These are phyloP conservation scores for Xenops minutus DNA, from an alignment of 2,797 vertebrate species.

Conservation along the genomic window DNA sequence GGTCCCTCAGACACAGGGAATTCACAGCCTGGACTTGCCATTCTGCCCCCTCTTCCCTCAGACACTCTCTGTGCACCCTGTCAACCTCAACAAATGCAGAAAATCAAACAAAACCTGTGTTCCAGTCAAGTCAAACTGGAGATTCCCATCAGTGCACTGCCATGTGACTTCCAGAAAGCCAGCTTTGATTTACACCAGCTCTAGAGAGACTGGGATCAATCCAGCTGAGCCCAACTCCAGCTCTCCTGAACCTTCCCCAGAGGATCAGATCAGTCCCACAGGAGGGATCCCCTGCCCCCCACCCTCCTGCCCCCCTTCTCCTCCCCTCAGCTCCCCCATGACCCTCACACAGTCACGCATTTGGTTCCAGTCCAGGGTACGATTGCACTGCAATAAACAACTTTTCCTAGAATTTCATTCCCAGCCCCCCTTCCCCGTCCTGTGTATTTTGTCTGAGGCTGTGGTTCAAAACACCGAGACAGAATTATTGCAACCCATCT, in stretches of 20 bases:
- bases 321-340: not conserved
- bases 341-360: not conserved
- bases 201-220: not conserved
- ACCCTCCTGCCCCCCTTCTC: not conserved
- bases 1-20: not conserved
- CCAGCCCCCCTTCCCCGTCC: not conserved
- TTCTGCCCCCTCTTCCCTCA: not conserved
- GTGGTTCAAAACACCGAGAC: conserved; percentile 77
- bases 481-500: conserved; percentile 75
- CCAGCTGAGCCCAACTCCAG: not conserved
- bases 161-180: conserved; percentile 31
- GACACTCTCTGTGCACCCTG: not conserved
- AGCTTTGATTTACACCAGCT: not conserved
- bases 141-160: not conserved
- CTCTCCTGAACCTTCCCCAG: not conserved
- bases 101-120: not conserved
- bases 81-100: not conserved
- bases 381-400: conserved; percentile 74
- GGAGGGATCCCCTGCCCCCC: not conserved
- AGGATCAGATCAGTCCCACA: not conserved
- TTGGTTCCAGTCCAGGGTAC: conserved; percentile 60
- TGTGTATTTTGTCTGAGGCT: conserved; percentile 74
- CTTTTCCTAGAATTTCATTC: conserved; percentile 45
- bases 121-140: not conserved
- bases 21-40: not conserved